Evolutionary conservation across 2,113 vertebrate genomes (phyloP).

Genomic region (Etheostoma spectabile): DNA sequence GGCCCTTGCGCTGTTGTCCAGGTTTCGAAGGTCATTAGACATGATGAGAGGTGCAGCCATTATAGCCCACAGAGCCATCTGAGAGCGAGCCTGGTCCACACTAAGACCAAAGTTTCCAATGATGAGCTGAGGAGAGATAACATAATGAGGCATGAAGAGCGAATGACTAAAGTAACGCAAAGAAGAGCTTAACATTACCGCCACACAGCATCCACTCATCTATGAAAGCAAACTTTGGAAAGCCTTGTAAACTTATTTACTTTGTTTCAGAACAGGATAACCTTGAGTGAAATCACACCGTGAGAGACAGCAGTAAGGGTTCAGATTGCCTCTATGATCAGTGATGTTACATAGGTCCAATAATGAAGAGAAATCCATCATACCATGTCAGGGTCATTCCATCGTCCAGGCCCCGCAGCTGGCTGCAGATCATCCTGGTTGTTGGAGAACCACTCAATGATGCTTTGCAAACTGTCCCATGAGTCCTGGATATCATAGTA

Average conservation of each 20-base stretch:
- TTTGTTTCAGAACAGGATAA: not conserved
- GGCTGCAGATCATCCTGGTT: slow-evolving; percentile 89
- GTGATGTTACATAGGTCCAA: not conserved
- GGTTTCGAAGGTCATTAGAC: slow-evolving; percentile 89
- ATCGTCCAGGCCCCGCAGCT: slow-evolving; percentile 86
- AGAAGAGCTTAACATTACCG: not conserved
- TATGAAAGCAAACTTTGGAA: not conserved
- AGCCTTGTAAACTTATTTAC: not conserved
- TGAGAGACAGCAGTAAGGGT: not conserved
- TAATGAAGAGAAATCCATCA: not conserved
- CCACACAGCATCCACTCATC: not conserved
- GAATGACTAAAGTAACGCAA: not conserved
- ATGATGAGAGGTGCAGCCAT: slow-evolving; percentile 92
- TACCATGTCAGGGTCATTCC: slow-evolving; percentile 96
- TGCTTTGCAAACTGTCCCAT: slow-evolving; percentile 86
- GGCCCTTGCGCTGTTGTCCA: slow-evolving; percentile 76
- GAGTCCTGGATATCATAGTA: slow-evolving; percentile 91
- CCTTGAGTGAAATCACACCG: not conserved
- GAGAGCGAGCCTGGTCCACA: slow-evolving; percentile 86
- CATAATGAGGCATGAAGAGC: not conserved
- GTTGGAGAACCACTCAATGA: slow-evolving; percentile 88
- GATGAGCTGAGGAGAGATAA: slow-evolving; percentile 83
- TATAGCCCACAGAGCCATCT: slow-evolving; percentile 93
- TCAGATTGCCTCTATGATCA: not conserved
- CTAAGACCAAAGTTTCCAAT: slow-evolving; percentile 93